Evolutionary conservation across 2,888 invertebrate species (phyloP), one percentile per base, ranked within the genome.

Genomic region (Atethmia centrago): DNA sequence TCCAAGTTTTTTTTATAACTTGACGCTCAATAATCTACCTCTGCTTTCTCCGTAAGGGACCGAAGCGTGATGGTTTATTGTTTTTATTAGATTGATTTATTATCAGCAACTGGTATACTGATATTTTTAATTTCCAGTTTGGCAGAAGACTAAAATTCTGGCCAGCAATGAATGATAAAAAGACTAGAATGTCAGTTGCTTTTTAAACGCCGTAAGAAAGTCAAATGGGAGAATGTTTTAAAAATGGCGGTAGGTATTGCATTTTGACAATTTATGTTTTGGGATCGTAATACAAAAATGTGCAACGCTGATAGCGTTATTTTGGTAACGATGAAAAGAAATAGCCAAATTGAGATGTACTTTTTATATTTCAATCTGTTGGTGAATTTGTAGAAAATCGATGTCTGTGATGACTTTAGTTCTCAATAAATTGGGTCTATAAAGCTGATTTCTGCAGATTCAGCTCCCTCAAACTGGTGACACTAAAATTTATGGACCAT

Each of bases 11-110:
- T 56, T 31, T 28, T 25, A n/a, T 14, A 71, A 71, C 69, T 63
- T 74, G 62, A 28, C 2, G 10, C 51, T 69, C 14, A 25, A 16
- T 56, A 55, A 40, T 61, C 1, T 31, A 72, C 81, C 81, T 82
- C 81, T 72, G 81, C 81, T 76, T 79, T 36, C 69, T 82, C 81
- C 79, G 0, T 69, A 12, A 59, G 21, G 75, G 81, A 83, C 31
- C 10, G 66, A 69, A 63, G 81, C 56, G 25, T 56, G 81, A 82
- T 56, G 83, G 81, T 76, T 47, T 16, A 59, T 58, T 66, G 5
- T 56, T 66, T 82, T 69, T 59, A 77, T 77, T 61, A 66, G 83
- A 82, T 75, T 79, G 51, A 66, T 59, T 63, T 36, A n/a, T 28
- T 40, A 19, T 45, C 21, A 55, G 62, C 76, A 75, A 82, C 63